Conservation (phyloP, 2,888 invertebrate genomes). For the Chouioia cunea region DNA sequence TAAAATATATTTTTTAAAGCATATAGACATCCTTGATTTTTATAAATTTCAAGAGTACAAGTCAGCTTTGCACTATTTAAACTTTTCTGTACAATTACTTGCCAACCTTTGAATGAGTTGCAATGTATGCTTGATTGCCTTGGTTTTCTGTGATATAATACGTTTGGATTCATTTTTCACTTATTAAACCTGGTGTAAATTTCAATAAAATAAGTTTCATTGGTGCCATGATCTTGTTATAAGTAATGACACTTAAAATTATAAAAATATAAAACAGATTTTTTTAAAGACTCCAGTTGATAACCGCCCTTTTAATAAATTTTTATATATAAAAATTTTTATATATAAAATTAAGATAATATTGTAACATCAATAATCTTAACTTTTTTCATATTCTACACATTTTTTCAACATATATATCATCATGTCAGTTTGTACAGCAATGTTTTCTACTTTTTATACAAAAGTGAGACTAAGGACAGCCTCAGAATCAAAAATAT, state of each 20-base stretch:
- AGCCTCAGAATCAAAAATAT: slow-evolving; percentile 37
- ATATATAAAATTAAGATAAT: neutral
- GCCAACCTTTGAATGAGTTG: slow-evolving; percentile 51
- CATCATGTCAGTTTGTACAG: slow-evolving; percentile 33
- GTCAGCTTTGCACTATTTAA: slow-evolving; percentile 20
- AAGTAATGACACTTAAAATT: slow-evolving; percentile 18
- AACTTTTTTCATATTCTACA: slow-evolving; percentile 19
- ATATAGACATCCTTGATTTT: slow-evolving; percentile 33
- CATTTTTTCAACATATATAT: slow-evolving; percentile 12
- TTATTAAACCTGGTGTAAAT: slow-evolving; percentile 1
- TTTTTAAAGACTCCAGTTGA: slow-evolving; percentile 13
- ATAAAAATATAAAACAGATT: slow-evolving; percentile 21
- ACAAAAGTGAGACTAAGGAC: slow-evolving; percentile 43
- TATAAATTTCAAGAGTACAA: slow-evolving; percentile 18
- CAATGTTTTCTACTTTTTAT: slow-evolving; percentile 23
- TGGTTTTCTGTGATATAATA: slow-evolving; percentile 40
- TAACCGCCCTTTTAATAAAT: slow-evolving; percentile 5
- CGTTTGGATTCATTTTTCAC: slow-evolving; percentile 48
- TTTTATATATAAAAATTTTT: slow-evolving; percentile 12
- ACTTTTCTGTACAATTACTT: slow-evolving; percentile 33
- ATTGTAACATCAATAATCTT: slow-evolving; percentile 32
- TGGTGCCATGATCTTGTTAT: slow-evolving; percentile 12
- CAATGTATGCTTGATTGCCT: slow-evolving; percentile 46
- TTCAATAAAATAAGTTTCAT: slow-evolving; percentile 37
- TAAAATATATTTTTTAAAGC: slow-evolving; percentile 32